Evolutionary conservation across 1,140 invertebrate genomes (phyloP).

Genomic region (Luehdorfia chinensis): DNA sequence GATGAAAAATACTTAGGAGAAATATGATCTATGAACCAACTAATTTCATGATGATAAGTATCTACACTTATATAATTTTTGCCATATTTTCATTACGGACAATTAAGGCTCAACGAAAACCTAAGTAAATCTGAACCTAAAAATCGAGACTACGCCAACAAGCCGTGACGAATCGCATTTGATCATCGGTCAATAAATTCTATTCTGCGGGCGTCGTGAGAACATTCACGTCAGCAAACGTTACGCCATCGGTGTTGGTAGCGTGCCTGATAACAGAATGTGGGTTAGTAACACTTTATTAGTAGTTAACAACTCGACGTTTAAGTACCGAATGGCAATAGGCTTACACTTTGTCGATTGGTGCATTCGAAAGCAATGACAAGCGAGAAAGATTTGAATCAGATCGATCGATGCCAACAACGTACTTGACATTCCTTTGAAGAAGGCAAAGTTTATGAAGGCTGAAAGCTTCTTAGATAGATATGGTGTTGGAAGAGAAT

Average conservation of each 20-base stretch:
- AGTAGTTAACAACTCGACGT: conserved; percentile 5
- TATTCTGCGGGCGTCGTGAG: conserved; percentile 38
- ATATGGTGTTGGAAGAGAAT: no score
- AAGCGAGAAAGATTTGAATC: conserved; percentile 7
- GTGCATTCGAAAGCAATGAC: conserved; percentile 9
- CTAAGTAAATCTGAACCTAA: not conserved
- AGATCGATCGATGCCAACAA: no score
- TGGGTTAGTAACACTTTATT: conserved; percentile 34
- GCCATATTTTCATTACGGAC: no score
- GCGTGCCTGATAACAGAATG: conserved; percentile 31
- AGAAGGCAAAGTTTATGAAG: no score
- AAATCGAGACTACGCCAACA: conserved; percentile 30
- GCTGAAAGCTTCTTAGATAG: no score
- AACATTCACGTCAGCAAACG: conserved; percentile 31
- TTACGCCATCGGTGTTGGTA: conserved; percentile 23
- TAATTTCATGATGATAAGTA: no score
- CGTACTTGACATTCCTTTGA: no score
- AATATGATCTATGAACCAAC: no score
- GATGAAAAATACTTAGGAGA: no score
- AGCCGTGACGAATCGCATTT: conserved; percentile 37
- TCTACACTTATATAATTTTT: no score
- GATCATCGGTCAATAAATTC: conserved; percentile 33
- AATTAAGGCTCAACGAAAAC: no score
- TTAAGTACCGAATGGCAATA: conserved; percentile 3
- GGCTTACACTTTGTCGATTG: conserved; percentile 10